These are phyloP conservation scores for Eupelmus urozonus DNA, from an alignment of 2,888 invertebrate genomes.

Conservation along the genomic window DNA sequence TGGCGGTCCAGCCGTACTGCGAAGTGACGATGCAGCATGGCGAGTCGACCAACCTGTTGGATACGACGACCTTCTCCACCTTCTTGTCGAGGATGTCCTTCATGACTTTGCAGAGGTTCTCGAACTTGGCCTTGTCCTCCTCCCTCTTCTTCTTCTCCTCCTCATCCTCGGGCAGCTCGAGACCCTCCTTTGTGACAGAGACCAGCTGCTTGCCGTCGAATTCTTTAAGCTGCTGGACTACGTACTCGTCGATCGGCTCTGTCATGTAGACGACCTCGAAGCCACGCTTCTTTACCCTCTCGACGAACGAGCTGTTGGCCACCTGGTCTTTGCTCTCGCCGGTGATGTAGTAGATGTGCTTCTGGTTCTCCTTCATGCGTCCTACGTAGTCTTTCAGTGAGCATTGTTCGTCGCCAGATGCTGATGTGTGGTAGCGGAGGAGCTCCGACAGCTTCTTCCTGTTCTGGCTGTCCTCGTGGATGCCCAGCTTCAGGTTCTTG, in stretches of 20 bases:
- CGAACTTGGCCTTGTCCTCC: constrained; percentile 89
- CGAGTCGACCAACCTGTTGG: constrained; percentile 96
- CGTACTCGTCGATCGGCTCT: constrained; percentile 99
- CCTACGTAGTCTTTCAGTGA: constrained; percentile 97
- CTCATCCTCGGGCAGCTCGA: constrained; percentile 98
- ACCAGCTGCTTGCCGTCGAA: constrained; percentile 97
- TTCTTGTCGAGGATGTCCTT: constrained; percentile 98
- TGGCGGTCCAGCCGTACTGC: constrained; percentile 99
- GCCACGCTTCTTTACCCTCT: constrained; percentile 97
- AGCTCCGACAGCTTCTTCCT: constrained; percentile 90
- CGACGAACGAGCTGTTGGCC: constrained; percentile 97
- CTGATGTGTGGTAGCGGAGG: constrained; percentile 94
- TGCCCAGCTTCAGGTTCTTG: constrained; percentile 97
- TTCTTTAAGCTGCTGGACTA: constrained; percentile 98
- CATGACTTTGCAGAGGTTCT: constrained; percentile 91
- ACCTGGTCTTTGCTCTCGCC: constrained; percentile 96
- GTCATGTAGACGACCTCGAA: constrained; percentile 99
- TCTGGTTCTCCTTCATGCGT: constrained; percentile 99
- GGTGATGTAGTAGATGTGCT: constrained; percentile 99
- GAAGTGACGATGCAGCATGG: constrained; percentile 99
- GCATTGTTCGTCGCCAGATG: constrained; percentile 95
- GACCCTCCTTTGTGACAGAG: constrained; percentile 98
- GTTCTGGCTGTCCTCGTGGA: constrained; percentile 98
- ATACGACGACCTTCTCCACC: constrained; percentile 98
- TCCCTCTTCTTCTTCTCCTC: constrained; percentile 98